Conservation (phyloP, 2,888 invertebrate genomes). For the Pseudeuparius sepicola region DNA sequence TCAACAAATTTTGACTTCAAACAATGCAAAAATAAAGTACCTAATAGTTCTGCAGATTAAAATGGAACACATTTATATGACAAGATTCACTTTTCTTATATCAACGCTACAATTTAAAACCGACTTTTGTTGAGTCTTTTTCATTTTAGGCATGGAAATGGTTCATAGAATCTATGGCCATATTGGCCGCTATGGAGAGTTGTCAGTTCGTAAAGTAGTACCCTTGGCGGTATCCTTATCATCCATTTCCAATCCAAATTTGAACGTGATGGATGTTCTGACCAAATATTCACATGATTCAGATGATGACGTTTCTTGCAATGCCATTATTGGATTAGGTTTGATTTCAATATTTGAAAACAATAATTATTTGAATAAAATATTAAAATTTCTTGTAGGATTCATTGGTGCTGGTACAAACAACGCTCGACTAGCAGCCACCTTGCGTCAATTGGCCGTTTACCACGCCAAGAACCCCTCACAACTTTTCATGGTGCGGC, state of each 20-base stretch:
- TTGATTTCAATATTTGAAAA: slow-evolving; percentile 24
- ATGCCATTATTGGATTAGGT: slow-evolving; percentile 97
- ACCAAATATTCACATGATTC: slow-evolving; percentile 98
- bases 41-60: too few species aligned
- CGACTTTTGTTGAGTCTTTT: too few species aligned
- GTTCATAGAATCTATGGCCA: slow-evolving; percentile 91
- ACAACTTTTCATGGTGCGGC: slow-evolving; percentile 92
- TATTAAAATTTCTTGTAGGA: slow-evolving; percentile 19
- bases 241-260: slow-evolving; percentile 92
- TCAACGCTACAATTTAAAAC: too few species aligned
- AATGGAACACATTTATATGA: too few species aligned
- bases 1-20: too few species aligned
- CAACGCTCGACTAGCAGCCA: slow-evolving; percentile 87
- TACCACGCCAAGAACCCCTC: slow-evolving; percentile 96
- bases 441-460: slow-evolving; percentile 90
- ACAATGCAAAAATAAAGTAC: too few species aligned
- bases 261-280: slow-evolving; percentile 89
- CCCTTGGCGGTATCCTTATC: slow-evolving; percentile 91
- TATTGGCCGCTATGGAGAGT: slow-evolving; percentile 48
- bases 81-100: too few species aligned
- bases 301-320: slow-evolving; percentile 94
- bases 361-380: too few species aligned
- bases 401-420: slow-evolving; percentile 45
- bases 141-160: slow-evolving; percentile 67
- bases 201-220: slow-evolving; percentile 84